Evolutionary conservation across 2,797 vertebrate species (phyloP).

Genomic region (Harpagifer antarcticus): DNA sequence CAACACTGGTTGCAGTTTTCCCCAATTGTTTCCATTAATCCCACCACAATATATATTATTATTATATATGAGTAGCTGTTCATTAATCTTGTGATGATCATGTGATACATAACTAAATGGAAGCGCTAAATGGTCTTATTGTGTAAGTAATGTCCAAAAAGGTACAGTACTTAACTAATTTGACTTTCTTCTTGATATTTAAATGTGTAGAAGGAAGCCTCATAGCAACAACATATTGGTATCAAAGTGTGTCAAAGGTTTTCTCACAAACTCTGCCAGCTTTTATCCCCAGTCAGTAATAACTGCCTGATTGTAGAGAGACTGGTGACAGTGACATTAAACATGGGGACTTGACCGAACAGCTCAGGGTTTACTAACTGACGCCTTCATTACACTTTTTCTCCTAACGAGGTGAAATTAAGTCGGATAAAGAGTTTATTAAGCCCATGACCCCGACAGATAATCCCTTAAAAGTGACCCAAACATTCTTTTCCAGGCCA

Average conservation of each 20-base stretch:
- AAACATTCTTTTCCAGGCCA: slow-evolving; percentile 72
- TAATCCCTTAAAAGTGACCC: slow-evolving; percentile 68
- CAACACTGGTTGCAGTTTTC: too few species aligned
- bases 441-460: slow-evolving; percentile 47
- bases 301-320: slow-evolving; percentile 5
- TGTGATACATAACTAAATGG: too few species aligned
- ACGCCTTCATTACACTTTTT: slow-evolving; percentile 31
- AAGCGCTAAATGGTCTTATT: too few species aligned
- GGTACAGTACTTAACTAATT: not conserved
- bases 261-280: not conserved
- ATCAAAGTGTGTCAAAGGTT: not conserved
- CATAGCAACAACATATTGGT: too few species aligned
- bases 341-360: not conserved
- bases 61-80: not conserved
- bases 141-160: too few species aligned
- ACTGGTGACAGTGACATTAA: slow-evolving; percentile 28
- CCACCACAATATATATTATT: not conserved
- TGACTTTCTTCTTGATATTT: too few species aligned
- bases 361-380: slow-evolving; percentile 19
- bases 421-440: slow-evolving; percentile 52
- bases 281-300: not conserved
- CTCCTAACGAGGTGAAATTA: slow-evolving; percentile 57
- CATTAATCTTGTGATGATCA: too few species aligned
- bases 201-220: not conserved
- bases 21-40: not conserved